Percentiles rank a stretch among this genome's conserved stretches.
Evolutionary conservation across 1,140 invertebrate genomes (phyloP).

Genomic region (Plectrocnemia conspersa): DNA sequence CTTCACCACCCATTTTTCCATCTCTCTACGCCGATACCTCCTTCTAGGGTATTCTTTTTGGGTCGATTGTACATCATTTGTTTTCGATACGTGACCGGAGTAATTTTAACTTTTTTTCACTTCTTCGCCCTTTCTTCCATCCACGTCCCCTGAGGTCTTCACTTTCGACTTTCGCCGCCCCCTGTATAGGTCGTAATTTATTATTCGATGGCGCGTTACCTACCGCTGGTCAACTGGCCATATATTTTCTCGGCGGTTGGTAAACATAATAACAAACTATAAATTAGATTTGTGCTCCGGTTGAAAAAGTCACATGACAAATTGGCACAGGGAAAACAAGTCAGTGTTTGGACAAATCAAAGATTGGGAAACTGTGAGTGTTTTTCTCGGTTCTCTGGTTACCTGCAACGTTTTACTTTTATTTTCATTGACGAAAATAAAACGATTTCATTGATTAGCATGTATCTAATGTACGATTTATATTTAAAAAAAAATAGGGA

Average conservation of each 20-base stretch:
- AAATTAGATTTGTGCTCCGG: conserved; percentile 17
- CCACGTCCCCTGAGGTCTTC: conserved; percentile 4
- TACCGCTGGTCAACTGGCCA: conserved; percentile 3
- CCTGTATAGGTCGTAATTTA: conserved; percentile 12
- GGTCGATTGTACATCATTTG: conserved; percentile 31
- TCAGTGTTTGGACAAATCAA: too few species aligned
- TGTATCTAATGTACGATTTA: too few species aligned
- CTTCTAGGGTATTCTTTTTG: conserved; percentile 16
- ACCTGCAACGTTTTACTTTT: too few species aligned
- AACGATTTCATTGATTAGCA: too few species aligned
- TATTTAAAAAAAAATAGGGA: too few species aligned
- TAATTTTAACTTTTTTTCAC: conserved; percentile 22
- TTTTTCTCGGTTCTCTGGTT: too few species aligned
- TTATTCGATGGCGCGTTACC: conserved; percentile 4
- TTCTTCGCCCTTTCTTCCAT: not conserved
- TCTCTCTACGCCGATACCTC: not conserved
- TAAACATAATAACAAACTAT: conserved; percentile 21
- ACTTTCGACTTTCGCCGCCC: conserved; percentile 12
- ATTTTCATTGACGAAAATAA: too few species aligned
- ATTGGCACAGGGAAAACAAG: too few species aligned
- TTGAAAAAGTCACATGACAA: conserved; percentile 7
- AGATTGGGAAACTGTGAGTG: too few species aligned
- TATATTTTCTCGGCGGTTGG: not conserved
- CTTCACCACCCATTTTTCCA: conserved; percentile 1
- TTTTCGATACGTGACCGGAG: conserved; percentile 28